Evolutionary conservation across 1,140 invertebrate genomes (phyloP), one percentile per base, ranked within the genome.

Genomic region (Cheumatopsyche charites): DNA sequence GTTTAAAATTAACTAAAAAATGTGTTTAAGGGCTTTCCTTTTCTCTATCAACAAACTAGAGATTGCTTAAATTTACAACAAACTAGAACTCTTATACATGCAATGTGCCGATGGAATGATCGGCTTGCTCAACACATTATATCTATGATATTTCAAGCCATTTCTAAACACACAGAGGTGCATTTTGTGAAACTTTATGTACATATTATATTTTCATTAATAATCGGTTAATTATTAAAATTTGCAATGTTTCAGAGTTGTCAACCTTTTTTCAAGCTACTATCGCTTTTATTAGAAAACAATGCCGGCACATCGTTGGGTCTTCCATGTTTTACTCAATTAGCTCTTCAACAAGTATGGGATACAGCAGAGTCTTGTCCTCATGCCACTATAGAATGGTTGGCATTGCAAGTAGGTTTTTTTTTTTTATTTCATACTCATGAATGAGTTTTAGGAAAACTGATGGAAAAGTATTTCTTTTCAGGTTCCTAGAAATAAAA

Each of bases 1-100:
- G 5, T 11, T 73, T 4, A 29, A 36, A 61, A 5, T 49, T 49
- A 19, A 61, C 13, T 43, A 49, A 61, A 61, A 61, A 9, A 26
- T 61, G 29, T 67, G 73, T 70, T 81, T 19, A 80, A 93, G 90
- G 93, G 93, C 9, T 96, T 96, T 82, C 93, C 94, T 36, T 98
- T 98, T 82, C 83, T 98, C 19, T 94, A 95, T 81, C 95, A 96
- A 82, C 95, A 97, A 86, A 96, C 96, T 58, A 90, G 94, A 75
- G 96, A 98, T 80, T 92, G 91, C 76, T 92, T 97, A 67, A 97
- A 97, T 83, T 83, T 96, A 36, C 90, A 95, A 78, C 94, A 97
- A 82, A 96, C 95, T 1, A 89, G 93, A 73, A 94, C 95, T 80
- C 85, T 98, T 26, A 95, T 98, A 71, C 95, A 95, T 80, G 94